Evolutionary conservation across 1,140 invertebrate species (phyloP), one percentile per base, ranked within the genome.

Genomic region (Xylocopa sonorina): DNA sequence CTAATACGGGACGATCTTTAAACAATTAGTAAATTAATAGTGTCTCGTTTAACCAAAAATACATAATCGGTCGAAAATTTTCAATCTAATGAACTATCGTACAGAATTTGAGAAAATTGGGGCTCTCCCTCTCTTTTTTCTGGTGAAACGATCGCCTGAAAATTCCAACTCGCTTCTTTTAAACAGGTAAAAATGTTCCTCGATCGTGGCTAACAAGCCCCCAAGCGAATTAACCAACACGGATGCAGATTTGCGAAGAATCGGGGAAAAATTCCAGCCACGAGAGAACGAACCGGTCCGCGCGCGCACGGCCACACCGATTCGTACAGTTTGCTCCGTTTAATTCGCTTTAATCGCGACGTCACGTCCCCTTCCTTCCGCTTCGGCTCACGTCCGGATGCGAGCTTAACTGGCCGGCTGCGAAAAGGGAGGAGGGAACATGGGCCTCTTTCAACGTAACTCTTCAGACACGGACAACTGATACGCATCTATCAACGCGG

Each of bases 301-400:
- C 32, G 32, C 32, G 32, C 18, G 34, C 48, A 18, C 32, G 38
- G 29, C 50, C 32, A 62, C 50, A 69, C 63, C 84, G 85, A 83
- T 83, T 86, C 83, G 75, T 83, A 71, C 74, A 74, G 77, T 76
- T 86, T 78, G 83, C 82, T 85, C 63, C 80, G 81, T 89, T 91
- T 89, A 92, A 92, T 92, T 91, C 84, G 88, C 89, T 88, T 91
- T 88, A 91, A 91, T 92, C 91, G 87, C 92, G 87, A 92, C 90
- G 91, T 92, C 91, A 91, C 87, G 86, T 88, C 89, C 89, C 88
- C 90, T 92, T 92, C 91, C 91, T 92, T 92, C 91, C 91, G 90
- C 84, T 91, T 89, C 81, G 85, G 87, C 87, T 88, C 88, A 89
- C 83, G 87, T 89, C 89, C 91, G 91, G 91, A 92, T 92, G 88